Evolutionary conservation across 2,113 vertebrate genomes (phyloP), one percentile per base, ranked within the genome.

Genomic region (Gulo gulo): DNA sequence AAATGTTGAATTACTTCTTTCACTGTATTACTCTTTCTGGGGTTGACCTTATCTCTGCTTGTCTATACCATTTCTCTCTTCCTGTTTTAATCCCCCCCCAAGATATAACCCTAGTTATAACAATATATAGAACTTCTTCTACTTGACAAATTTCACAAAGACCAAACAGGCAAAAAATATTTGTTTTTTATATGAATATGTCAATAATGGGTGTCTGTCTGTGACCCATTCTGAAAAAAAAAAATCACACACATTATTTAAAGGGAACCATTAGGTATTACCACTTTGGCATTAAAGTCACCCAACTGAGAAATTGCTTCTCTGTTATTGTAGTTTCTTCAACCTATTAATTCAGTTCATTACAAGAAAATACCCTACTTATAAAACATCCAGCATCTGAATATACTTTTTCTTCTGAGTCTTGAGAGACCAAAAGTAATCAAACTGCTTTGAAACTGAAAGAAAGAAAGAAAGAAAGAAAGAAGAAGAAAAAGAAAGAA

Each of bases 401-500:
- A 57, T 24, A 63, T 34, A 39, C 20, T 61, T 88, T 85, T 55
- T 4, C 91, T 97, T 82, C 61, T 92, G 93, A 88, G 65, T 91
- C 55, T 92, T 80, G 45, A 94, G 85, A 95, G 61, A 86, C 9
- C 9, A 85, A 96, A 96, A 91, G 85, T 93, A 85, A 96, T 1
- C 7, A 59, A 83, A 85, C 11, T 73, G 57, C 29, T 95, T 92
- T 89, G 55, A 86, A 4, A 55, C 52, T 55, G 6, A 45, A 7
- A 7, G 11, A 42, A 2, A 23, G 81, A 80, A 50, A 92, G 18
- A 5, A 7, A 45, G 2, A 42, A 6, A 7, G 26, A 45, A 2
- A 24, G 81, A 81, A 50, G 81, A 80, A 52, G 89, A 9, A 39
- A 71, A 47, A 47, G 2, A 47, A 4, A 9, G 2, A 21, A 34